Conservation (phyloP, 2,888 invertebrate genomes). For the Scaptomyza caliginosa region DNA sequence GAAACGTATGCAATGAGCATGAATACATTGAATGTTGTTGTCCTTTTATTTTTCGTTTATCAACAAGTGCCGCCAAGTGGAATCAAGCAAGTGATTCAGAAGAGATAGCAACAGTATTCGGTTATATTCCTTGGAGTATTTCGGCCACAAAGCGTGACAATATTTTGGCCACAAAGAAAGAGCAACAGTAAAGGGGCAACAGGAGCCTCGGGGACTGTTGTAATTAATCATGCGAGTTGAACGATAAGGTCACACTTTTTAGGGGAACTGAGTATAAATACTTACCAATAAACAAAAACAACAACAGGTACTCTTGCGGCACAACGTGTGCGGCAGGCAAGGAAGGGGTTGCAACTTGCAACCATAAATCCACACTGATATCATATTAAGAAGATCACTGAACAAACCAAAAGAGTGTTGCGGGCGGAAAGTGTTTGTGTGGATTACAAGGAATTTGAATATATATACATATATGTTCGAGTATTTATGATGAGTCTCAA, state of each 20-base stretch:
- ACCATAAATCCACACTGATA: constrained; percentile 67
- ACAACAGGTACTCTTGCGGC: constrained; percentile 65
- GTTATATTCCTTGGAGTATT: constrained; percentile 49
- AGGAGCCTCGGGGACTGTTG: constrained; percentile 37
- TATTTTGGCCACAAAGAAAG: constrained; percentile 72
- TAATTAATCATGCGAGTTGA: constrained; percentile 71
- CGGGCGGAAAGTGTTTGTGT: constrained; percentile 28
- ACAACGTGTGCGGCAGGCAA: constrained; percentile 4
- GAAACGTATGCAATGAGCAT: constrained; percentile 54
- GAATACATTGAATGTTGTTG: constrained; percentile 38
- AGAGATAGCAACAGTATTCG: constrained; percentile 43
- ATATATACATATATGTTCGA: constrained; percentile 20
- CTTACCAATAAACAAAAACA: constrained; percentile 10
- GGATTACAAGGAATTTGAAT: constrained; percentile 66
- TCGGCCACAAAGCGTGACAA: constrained; percentile 70
- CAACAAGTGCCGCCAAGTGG: constrained; percentile 76
- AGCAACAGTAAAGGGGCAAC: constrained; percentile 10
- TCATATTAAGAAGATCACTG: constrained; percentile 57
- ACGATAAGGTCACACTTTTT: constrained; percentile 64
- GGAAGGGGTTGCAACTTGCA: constrained; percentile 51
- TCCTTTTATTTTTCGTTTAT: constrained; percentile 60
- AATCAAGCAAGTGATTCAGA: constrained; percentile 67
- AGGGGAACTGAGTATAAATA: constrained; percentile 27
- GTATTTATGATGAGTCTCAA: constrained; percentile 51
- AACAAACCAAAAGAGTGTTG: constrained; percentile 22